A percentile compares a stretch with the other conserved stretches of the same genome.
Conservation (phyloP, 1,140 invertebrate genomes). For the Apis laboriosa region DNA sequence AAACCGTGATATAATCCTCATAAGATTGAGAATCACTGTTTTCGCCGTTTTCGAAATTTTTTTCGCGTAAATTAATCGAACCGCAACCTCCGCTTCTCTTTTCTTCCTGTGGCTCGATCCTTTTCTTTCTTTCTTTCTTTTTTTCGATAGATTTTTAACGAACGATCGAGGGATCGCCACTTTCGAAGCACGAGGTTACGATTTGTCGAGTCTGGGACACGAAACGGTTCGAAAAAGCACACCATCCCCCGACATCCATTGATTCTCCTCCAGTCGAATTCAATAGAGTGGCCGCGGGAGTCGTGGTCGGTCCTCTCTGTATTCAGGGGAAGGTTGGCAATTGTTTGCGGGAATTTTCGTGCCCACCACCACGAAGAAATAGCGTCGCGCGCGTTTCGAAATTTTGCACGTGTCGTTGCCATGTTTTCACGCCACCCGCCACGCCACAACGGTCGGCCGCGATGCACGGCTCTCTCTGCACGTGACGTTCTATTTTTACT, state of each 20-base stretch:
- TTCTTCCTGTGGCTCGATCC: not conserved
- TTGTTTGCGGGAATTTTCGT: conserved; percentile 32
- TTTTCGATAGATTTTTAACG: conserved; percentile 29
- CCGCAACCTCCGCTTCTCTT: not conserved
- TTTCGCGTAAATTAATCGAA: conserved; percentile 51
- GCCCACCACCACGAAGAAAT: not conserved
- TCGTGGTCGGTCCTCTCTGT: not conserved
- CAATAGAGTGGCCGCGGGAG: not conserved
- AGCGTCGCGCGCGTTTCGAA: not conserved
- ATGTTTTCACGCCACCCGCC: not conserved
- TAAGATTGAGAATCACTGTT: too few relatives aligned
- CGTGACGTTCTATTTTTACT: too few relatives aligned
- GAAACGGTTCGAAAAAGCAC: not conserved
- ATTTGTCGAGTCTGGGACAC: not conserved
- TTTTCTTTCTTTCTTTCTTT: not conserved
- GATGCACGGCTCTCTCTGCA: too few relatives aligned
- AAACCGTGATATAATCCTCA: too few relatives aligned
- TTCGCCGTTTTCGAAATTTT: conserved; percentile 7
- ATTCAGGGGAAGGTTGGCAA: not conserved
- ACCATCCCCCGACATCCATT: conserved; percentile 6
- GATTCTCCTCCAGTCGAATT: conserved; percentile 14
- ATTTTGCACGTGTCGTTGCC: not conserved
- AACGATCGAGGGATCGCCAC: conserved; percentile 16
- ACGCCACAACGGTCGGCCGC: not conserved
- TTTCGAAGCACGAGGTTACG: conserved; percentile 7